A percentile compares a stretch with the other conserved stretches of the same genome.
These are phyloP conservation scores for Conus betulinus DNA, from an alignment of 1,140 invertebrate species.

Conservation along the genomic window DNA sequence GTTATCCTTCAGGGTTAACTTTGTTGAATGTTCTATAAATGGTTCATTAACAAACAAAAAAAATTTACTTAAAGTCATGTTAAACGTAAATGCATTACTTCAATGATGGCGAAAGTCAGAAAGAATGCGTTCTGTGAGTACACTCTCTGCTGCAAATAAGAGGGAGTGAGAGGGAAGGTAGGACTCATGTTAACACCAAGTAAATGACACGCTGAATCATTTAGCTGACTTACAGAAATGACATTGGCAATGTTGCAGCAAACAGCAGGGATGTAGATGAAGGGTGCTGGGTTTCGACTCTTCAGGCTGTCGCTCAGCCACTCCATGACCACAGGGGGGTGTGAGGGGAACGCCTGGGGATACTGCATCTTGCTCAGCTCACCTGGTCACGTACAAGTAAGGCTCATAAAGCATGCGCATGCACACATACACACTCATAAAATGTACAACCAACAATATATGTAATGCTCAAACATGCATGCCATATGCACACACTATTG, in stretches of 20 bases:
- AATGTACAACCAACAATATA: too few relatives aligned
- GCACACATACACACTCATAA: background rate
- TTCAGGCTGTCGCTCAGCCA: conserved; percentile 83
- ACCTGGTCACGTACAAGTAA: conserved; percentile 49
- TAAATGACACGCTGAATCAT: too few relatives aligned
- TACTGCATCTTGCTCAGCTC: conserved; percentile 81
- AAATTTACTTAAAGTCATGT: too few relatives aligned
- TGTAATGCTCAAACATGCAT: too few relatives aligned
- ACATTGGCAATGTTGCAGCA: conserved; percentile 86
- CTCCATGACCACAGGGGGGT: conserved; percentile 83
- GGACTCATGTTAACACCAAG: too few relatives aligned
- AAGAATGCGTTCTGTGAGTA: background rate
- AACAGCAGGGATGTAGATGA: conserved; percentile 81
- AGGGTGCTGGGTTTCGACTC: conserved; percentile 77
- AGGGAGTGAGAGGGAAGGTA: too few relatives aligned
- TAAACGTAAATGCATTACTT: too few relatives aligned
- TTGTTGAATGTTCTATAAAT: too few relatives aligned
- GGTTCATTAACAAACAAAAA: too few relatives aligned
- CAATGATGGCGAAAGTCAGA: background rate
- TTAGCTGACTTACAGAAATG: conserved; percentile 79
- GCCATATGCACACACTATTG: too few relatives aligned
- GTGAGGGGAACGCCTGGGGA: conserved; percentile 80
- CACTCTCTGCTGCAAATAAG: background rate
- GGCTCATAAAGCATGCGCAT: background rate
- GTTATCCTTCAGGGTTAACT: too few relatives aligned